These are phyloP conservation scores for Leiothrix lutea DNA, from an alignment of 2,113 vertebrate genomes.

Conservation along the genomic window DNA sequence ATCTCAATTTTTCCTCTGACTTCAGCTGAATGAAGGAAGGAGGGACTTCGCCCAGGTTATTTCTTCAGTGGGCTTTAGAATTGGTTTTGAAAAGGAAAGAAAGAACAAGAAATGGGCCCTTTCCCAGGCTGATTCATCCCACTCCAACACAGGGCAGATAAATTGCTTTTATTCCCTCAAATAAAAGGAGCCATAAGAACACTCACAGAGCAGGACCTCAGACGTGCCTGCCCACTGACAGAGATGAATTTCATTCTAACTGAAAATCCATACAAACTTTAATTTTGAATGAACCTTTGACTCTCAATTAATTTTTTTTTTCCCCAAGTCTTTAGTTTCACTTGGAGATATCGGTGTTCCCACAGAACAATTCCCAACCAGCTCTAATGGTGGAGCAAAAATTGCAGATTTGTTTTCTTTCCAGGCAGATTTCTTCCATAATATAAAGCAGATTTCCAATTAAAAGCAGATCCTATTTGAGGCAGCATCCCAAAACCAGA, in stretches of 20 bases:
- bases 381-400: not conserved
- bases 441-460: not conserved
- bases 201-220: not conserved
- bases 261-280: not conserved
- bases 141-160: not conserved
- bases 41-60: not conserved
- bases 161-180: not conserved
- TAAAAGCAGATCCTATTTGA: not conserved
- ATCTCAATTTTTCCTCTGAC: not conserved
- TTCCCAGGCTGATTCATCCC: not conserved
- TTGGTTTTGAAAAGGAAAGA: not conserved
- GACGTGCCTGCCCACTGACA: not conserved
- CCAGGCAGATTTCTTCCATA: not conserved
- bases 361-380: not conserved
- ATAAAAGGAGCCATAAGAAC: not conserved
- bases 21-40: not conserved
- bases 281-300: not conserved
- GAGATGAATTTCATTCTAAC: not conserved
- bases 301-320: not conserved
- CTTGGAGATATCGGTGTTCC: fast-evolving
- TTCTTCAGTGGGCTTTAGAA: not conserved
- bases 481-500: not conserved
- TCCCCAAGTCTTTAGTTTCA: not conserved
- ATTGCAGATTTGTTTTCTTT: not conserved
- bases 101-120: not conserved